These are phyloP conservation scores for Tryphoninae sp. DNA, from an alignment of 2,888 invertebrate genomes.

Conservation along the genomic window DNA sequence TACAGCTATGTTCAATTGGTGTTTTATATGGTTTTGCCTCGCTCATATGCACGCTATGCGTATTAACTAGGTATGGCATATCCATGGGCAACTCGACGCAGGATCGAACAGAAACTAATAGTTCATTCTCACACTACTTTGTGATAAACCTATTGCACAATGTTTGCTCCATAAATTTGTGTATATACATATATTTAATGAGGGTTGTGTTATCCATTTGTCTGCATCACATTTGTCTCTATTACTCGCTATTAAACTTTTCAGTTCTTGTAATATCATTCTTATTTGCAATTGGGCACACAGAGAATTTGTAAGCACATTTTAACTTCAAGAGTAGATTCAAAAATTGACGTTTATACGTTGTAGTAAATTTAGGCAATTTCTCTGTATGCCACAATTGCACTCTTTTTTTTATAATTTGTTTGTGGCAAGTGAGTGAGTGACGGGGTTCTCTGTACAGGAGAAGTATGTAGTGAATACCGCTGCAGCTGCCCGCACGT, in stretches of 20 bases:
- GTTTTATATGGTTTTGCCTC: slow-evolving; percentile 76
- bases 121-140: slow-evolving; percentile 27
- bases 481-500: slow-evolving; percentile 78
- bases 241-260: slow-evolving; percentile 40
- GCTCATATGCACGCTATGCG: slow-evolving; percentile 38
- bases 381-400: slow-evolving; percentile 41
- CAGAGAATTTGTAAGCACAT: slow-evolving; percentile 45
- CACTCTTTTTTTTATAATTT: slow-evolving; percentile 12
- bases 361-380: slow-evolving; percentile 8
- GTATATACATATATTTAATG: slow-evolving; percentile 11
- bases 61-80: slow-evolving; percentile 9
- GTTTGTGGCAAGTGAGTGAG: slow-evolving; percentile 79
- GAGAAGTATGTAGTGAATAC: slow-evolving; percentile 80
- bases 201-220: slow-evolving; percentile 37
- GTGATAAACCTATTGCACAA: slow-evolving; percentile 13
- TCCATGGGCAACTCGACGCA: slow-evolving; percentile 24
- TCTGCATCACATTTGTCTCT: slow-evolving; percentile 41
- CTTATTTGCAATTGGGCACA: neutral
- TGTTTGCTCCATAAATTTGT: neutral
- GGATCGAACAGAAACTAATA: slow-evolving; percentile 19
- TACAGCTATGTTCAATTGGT: slow-evolving; percentile 56
- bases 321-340: neutral
- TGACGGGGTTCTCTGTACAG: slow-evolving; percentile 81
- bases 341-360: neutral
- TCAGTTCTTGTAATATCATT: slow-evolving; percentile 29